Evolutionary conservation across 2,113 vertebrate species (phyloP), one percentile per base, ranked within the genome.

Genomic region (Burhinus bistriatus): DNA sequence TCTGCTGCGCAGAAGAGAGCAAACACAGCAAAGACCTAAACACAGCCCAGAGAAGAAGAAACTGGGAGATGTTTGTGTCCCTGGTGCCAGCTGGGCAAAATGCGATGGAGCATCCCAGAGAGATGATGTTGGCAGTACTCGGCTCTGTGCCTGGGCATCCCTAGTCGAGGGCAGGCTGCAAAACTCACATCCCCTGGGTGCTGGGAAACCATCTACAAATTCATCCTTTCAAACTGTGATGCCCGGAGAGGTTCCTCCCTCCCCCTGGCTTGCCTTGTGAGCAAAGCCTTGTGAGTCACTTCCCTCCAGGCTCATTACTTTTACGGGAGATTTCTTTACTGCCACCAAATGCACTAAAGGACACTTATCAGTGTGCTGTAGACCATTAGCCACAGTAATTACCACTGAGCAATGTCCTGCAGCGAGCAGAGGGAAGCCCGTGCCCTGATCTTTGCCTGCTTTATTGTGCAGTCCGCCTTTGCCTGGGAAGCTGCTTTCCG

Each of bases 381-480:
- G 95, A 90, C 83, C 75, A 93, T 97, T 96, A 96, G 90, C 89
- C 17, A 0, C 86, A 61, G 55, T 93, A 92, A 93, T 97, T 89
- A 89, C 90, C 76, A 23, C 86, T 23, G 61, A 57, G 89, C 80
- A 29, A 61, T 0, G 0, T 90, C 95, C 96, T 95, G 75, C 90
- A 87, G 90, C 0, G 79, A 96, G 49, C 65, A 0, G 3, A 62
- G 89, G 73, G 79, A 91, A 95, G 69, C 69, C 69, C 2, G 0
- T 91, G 89, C 81, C 89, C 90, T 93, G 94, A 92, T 97, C 90
- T 89, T 87, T 95, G 80, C 86, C 83, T 81, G 76, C 86, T 92
- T 89, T 93, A 89, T 90, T 96, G 90, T 93, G 61, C 86, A 25
- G 61, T 42, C 45, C 83, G 83, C 72, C 73, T 90, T 75, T 75